Evolutionary conservation across 2,113 vertebrate genomes (phyloP), one percentile per base, ranked within the genome.

Genomic region (Cygnus buccinator): DNA sequence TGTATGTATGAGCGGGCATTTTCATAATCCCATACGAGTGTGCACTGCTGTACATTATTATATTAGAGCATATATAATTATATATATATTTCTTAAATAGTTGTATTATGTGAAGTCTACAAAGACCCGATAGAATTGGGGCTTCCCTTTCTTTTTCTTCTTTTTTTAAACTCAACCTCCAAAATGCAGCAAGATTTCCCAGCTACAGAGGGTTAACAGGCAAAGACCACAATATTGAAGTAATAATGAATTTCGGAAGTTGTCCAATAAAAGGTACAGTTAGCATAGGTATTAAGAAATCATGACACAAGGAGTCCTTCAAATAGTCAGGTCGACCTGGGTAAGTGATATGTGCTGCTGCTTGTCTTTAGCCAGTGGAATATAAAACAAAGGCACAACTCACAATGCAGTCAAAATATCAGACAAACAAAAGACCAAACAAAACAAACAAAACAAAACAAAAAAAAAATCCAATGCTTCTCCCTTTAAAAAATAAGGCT

Each of bases 321-420:
- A 48, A 44, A 29, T 0, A 44, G 65, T 50, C 71, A 44, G 9
- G 28, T 12, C 50, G 37, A 50, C 21, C 46, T 58, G 52, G 18
- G 37, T 31, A 46, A 66, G 58, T 5, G 33, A 19, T 37, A 17
- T 8, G 20, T 66, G 68, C 50, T 31, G 35, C 18, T 77, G 35
- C 10, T 59, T 81, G 41, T 37, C 50, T 66, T 29, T 5, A 73
- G 35, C 37, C 62, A 37, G 52, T 86, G 72, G 31, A 58, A 23
- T 3, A 5, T 2, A 25, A 90, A 48, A 41, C 2, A 3, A 66
- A 74, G 26, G 43, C 55, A 61, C 41, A 44, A 10, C 31, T 63
- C 43, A 3, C 1, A 8, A 19, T 3, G 8, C n/a, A 25, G 18
- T 5, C 35, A 28, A 8, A 2, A 4, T 25, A 50, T 50, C 48